These are phyloP conservation scores for Uromys caudimaculatus DNA, from an alignment of 2,797 vertebrate genomes.

Conservation along the genomic window DNA sequence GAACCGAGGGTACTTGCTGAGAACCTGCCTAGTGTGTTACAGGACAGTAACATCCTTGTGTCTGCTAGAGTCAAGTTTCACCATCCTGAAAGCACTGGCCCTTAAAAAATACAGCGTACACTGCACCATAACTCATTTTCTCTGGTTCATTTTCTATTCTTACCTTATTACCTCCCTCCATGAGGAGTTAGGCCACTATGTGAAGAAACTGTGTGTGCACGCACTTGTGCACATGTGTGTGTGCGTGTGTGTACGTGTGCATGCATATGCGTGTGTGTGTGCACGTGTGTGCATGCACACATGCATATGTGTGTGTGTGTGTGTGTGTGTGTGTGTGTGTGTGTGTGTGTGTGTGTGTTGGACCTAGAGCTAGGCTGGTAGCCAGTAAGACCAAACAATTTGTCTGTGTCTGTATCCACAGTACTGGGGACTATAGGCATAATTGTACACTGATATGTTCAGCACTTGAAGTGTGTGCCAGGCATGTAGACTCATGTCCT, in stretches of 20 bases:
- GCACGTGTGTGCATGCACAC: neutral
- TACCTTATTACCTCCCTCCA: neutral
- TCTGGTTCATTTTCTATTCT: constrained; percentile 12
- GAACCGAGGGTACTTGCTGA: neutral
- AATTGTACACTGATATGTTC: neutral
- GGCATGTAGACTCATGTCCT: neutral
- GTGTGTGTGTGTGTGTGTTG: neutral
- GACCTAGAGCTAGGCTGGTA: neutral
- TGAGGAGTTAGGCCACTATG: constrained; percentile 13
- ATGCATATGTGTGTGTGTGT: neutral
- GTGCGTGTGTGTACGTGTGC: neutral
- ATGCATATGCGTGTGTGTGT: neutral
- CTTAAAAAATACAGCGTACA: neutral
- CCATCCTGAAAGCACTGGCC: neutral
- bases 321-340: neutral
- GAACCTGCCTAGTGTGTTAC: neutral
- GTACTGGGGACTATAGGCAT: neutral
- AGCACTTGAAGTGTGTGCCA: neutral
- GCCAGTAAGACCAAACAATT: neutral
- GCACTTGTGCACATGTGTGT: neutral
- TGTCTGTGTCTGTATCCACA: neutral
- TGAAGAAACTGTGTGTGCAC: neutral
- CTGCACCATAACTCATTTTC: neutral
- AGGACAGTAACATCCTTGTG: neutral
- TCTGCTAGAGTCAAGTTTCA: neutral